A percentile compares a stretch with the other conserved stretches of the same genome.
These are phyloP conservation scores for Aradus depressus DNA, from an alignment of 2,888 invertebrate genomes.

Conservation along the genomic window DNA sequence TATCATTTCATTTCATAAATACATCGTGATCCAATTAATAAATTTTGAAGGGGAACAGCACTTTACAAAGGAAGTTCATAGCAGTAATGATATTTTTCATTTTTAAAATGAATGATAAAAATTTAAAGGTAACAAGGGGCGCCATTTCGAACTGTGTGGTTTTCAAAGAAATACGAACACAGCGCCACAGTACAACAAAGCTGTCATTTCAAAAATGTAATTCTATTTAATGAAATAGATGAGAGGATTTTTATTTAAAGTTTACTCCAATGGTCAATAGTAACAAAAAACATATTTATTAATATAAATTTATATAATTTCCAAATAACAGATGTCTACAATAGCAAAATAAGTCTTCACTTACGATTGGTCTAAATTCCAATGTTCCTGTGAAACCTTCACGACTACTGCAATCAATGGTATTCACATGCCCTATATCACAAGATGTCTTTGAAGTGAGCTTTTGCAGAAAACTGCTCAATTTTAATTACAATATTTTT, in stretches of 20 bases:
- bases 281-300: too few relatives aligned
- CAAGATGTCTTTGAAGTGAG: too few relatives aligned
- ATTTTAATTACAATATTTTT: too few relatives aligned
- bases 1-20: too few relatives aligned
- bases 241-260: not conserved
- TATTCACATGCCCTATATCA: too few relatives aligned
- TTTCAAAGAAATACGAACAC: constrained; percentile 19
- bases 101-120: constrained; percentile 13
- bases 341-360: constrained; percentile 16
- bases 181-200: constrained; percentile 23
- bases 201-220: constrained; percentile 20
- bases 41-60: not conserved
- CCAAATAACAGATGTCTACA: not conserved
- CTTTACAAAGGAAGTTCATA: not conserved
- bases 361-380: constrained; percentile 9
- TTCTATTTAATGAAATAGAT: not conserved
- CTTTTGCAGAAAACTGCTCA: not conserved
- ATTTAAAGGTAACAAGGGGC: constrained; percentile 18
- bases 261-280: too few relatives aligned
- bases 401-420: too few relatives aligned
- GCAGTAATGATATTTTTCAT: not conserved
- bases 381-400: too few relatives aligned
- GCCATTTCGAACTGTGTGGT: constrained; percentile 19
- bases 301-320: not conserved
- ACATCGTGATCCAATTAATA: too few relatives aligned